Evolutionary conservation across 2,888 invertebrate species (phyloP).

Genomic region (Andricus quercusramuli): DNA sequence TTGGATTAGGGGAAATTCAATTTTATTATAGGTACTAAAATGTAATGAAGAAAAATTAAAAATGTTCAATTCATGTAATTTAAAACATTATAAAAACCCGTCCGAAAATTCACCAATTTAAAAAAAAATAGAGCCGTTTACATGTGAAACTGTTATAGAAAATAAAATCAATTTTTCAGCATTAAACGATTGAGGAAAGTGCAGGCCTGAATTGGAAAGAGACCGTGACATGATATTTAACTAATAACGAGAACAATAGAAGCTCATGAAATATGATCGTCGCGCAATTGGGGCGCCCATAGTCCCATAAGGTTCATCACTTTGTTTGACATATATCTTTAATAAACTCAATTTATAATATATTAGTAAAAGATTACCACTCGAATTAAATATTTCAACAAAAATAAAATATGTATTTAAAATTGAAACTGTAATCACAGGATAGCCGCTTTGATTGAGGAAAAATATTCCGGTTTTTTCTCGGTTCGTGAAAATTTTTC

Average conservation of each 20-base stretch:
- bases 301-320: neutral
- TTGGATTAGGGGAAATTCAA: too few relatives aligned
- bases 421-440: too few relatives aligned
- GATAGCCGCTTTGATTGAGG: too few relatives aligned
- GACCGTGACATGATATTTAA: conserved; percentile 7
- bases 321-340: too few relatives aligned
- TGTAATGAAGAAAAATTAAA: too few relatives aligned
- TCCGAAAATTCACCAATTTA: neutral
- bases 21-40: too few relatives aligned
- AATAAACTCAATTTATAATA: too few relatives aligned
- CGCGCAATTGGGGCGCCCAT: neutral
- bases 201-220: neutral
- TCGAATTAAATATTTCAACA: neutral
- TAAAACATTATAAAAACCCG: too few relatives aligned
- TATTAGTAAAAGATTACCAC: too few relatives aligned
- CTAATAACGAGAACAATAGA: conserved; percentile 2
- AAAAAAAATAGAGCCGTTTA: neutral
- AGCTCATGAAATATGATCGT: conserved; percentile 7
- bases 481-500: too few relatives aligned
- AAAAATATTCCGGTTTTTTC: too few relatives aligned
- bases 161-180: neutral
- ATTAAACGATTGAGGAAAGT: neutral
- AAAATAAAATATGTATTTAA: neutral
- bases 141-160: neutral
- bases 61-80: too few relatives aligned